phyloP scores from a whole-genome alignment of 92 coral and sea anemone genomes.

The Heteractis magnifica region DNA sequence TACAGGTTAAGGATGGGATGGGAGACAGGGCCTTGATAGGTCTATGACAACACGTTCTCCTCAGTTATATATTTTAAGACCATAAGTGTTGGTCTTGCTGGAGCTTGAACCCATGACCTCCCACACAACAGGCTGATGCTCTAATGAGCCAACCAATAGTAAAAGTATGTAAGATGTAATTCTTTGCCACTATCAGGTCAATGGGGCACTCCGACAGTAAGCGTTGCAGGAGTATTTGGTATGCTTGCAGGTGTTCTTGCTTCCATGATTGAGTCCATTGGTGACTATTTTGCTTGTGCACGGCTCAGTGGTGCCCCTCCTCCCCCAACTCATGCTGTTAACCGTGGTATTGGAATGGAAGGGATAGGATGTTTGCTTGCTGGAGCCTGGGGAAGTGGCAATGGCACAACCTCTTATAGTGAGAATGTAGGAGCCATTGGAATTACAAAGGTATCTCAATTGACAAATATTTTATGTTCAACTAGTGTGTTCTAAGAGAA shows the following conservation, averaged over 20 bases:
- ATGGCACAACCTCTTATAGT: constrained; percentile 84
- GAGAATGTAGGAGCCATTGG: constrained; percentile 87
- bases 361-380: constrained; percentile 80
- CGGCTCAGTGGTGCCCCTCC: constrained; percentile 87
- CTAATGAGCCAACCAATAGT: too few relatives aligned
- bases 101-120: too few relatives aligned
- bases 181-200: constrained; percentile 49
- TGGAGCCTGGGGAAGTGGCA: constrained; percentile 88
- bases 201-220: constrained; percentile 89
- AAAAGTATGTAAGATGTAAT: too few relatives aligned
- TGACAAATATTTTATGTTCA: background rate
- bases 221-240: constrained; percentile 76
- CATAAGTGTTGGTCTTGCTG: too few relatives aligned
- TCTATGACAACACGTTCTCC: too few relatives aligned
- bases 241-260: constrained; percentile 88
- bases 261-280: constrained; percentile 80
- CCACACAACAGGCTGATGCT: too few relatives aligned
- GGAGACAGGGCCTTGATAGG: too few relatives aligned
- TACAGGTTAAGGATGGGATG: too few relatives aligned
- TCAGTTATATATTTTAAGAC: too few relatives aligned
- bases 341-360: constrained; percentile 82
- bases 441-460: constrained; percentile 63
- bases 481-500: too few relatives aligned
- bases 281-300: constrained; percentile 89
- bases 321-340: constrained; percentile 76